Evolutionary conservation across 2,797 vertebrate genomes (phyloP).

Genomic region (Stomatorhinus walkeri): DNA sequence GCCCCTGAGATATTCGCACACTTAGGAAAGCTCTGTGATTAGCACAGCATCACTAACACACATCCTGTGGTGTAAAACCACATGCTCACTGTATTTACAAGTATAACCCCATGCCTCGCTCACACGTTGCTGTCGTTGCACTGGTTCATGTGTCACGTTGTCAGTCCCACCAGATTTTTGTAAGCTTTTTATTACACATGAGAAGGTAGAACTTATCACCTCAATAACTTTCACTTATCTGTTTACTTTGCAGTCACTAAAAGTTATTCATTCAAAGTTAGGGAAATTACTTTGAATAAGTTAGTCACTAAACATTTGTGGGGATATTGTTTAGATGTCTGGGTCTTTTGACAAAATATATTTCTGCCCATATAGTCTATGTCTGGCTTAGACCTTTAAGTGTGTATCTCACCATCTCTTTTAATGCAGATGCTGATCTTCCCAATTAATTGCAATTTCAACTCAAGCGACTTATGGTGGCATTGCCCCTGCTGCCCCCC

Average conservation of each 20-base stretch:
- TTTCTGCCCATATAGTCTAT: background rate
- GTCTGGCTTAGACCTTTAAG: too few relatives aligned
- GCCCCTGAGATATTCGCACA: background rate
- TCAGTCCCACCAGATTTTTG: background rate
- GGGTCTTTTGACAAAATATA: background rate
- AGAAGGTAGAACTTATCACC: background rate
- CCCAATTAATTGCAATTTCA: background rate
- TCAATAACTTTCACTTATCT: background rate
- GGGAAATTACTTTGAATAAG: background rate
- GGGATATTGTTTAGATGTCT: background rate
- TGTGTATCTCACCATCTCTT: background rate
- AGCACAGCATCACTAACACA: background rate
- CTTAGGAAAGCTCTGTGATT: background rate
- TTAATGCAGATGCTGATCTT: background rate
- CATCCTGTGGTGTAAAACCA: background rate
- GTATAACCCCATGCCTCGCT: background rate
- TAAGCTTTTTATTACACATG: background rate
- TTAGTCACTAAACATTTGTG: background rate
- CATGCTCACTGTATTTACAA: background rate
- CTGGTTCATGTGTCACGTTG: background rate
- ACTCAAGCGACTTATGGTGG: background rate
- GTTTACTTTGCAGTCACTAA: background rate
- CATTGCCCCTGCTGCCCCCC: background rate
- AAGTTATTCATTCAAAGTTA: background rate
- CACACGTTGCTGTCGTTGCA: background rate